These are phyloP conservation scores for Dipodomys spectabilis DNA, from an alignment of 2,113 vertebrate genomes.

Conservation along the genomic window DNA sequence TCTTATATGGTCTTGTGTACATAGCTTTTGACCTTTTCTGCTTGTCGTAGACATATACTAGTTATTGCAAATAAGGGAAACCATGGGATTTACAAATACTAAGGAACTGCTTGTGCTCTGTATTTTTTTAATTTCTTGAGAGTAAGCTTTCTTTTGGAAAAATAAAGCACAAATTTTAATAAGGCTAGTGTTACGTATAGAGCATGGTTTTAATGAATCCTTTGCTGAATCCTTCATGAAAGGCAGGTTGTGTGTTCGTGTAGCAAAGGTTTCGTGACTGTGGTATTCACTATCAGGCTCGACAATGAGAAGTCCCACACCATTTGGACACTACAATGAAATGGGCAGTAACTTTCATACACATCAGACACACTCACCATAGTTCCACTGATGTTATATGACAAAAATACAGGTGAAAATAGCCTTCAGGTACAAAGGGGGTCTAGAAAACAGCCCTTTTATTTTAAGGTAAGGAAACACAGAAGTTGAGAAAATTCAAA, in stretches of 20 bases:
- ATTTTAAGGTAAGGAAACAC: background rate
- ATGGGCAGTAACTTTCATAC: background rate
- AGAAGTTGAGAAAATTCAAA: background rate
- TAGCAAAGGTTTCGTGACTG: background rate
- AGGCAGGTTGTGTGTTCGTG: background rate
- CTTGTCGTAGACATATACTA: too few relatives aligned
- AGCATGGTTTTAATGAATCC: background rate
- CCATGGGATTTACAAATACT: background rate
- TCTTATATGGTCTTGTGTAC: too few relatives aligned
- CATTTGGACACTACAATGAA: background rate
- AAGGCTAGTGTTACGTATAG: background rate
- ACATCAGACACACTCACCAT: background rate
- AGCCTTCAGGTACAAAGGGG: background rate
- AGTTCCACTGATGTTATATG: background rate
- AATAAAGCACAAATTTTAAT: too few relatives aligned
- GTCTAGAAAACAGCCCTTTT: background rate
- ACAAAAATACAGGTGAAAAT: slow-evolving; percentile 48
- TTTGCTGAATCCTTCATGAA: background rate
- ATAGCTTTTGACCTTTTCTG: too few relatives aligned
- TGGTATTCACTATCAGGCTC: background rate
- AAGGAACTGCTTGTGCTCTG: background rate
- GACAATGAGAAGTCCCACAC: background rate
- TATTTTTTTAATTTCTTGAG: slow-evolving; percentile 2
- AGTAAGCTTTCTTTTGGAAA: slow-evolving; percentile 27
- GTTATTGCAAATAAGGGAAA: too few relatives aligned